Evolutionary conservation across 1,140 invertebrate species (phyloP).

Genomic region (Ceratina calcarata): DNA sequence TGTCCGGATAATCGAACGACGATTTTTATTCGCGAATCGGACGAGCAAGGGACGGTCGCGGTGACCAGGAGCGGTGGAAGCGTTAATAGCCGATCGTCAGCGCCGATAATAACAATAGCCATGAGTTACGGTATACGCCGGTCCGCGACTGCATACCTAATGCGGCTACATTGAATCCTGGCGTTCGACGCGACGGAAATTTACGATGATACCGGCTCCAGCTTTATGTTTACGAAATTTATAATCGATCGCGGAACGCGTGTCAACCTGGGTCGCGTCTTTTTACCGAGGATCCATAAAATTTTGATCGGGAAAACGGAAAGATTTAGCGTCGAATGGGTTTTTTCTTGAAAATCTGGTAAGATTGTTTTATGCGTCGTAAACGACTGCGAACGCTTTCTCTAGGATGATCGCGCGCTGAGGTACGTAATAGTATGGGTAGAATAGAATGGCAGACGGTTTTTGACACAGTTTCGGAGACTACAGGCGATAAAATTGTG

Average conservation of each 20-base stretch:
- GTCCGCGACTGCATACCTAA: constrained; percentile 45
- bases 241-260: constrained; percentile 33
- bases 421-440: no score
- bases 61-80: constrained; percentile 33
- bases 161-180: constrained; percentile 44
- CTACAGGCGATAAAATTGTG: constrained; percentile 2
- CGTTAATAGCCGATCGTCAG: constrained; percentile 56
- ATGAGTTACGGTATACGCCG: constrained; percentile 49
- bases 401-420: no score
- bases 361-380: not conserved
- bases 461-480: constrained; percentile 29
- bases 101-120: constrained; percentile 58
- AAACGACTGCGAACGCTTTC: not conserved
- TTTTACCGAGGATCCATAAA: no score
- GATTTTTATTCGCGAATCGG: not conserved
- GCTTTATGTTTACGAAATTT: constrained; percentile 46
- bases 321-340: no score
- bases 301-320: no score
- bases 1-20: no score
- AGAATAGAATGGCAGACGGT: not conserved
- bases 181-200: constrained; percentile 52
- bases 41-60: constrained; percentile 12
- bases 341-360: no score
- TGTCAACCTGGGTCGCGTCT: no score
- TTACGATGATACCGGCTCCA: constrained; percentile 22